A percentile compares a stretch with the other conserved stretches of the same genome.
Evolutionary conservation across 1,140 invertebrate species (phyloP).

Genomic region (Schlechtendalia chinensis): DNA sequence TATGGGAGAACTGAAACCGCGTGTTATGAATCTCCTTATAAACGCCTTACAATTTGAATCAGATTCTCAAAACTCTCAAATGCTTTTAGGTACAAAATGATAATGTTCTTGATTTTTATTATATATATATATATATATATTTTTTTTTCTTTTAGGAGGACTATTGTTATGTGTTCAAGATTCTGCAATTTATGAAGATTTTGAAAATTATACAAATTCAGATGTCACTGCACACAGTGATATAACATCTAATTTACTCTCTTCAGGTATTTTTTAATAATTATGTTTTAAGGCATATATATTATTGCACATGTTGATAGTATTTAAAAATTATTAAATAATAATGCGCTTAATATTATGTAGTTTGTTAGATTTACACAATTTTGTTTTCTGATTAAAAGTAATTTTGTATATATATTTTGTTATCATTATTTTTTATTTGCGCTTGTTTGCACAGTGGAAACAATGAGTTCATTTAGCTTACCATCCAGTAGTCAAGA

Average conservation of each 20-base stretch:
- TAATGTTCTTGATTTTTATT: constrained; percentile 31
- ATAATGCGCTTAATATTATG: constrained; percentile 5
- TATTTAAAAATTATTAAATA: constrained; percentile 34
- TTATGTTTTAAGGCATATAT: not conserved
- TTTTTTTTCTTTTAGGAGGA: constrained; percentile 59
- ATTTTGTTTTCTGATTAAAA: constrained; percentile 32
- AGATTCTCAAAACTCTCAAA: constrained; percentile 85
- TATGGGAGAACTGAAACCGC: constrained; percentile 73
- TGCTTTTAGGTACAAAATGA: constrained; percentile 70
- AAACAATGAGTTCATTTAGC: constrained; percentile 54
- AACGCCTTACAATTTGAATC: constrained; percentile 82
- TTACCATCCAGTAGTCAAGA: constrained; percentile 51
- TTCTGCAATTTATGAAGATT: constrained; percentile 73
- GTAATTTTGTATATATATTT: constrained; percentile 36
- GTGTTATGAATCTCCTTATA: constrained; percentile 81
- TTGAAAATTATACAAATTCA: constrained; percentile 65
- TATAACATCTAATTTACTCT: constrained; percentile 66
- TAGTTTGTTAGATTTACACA: constrained; percentile 39
- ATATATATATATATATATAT: not conserved
- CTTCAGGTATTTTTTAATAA: constrained; percentile 64
- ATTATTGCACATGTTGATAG: constrained; percentile 23
- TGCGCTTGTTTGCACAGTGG: constrained; percentile 50
- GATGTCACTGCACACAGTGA: constrained; percentile 59
- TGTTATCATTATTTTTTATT: constrained; percentile 48
- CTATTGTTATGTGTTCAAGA: constrained; percentile 78